phyloP scores from a whole-genome alignment of 2,113 vertebrate genomes.

The Carettochelys insculpta region DNA sequence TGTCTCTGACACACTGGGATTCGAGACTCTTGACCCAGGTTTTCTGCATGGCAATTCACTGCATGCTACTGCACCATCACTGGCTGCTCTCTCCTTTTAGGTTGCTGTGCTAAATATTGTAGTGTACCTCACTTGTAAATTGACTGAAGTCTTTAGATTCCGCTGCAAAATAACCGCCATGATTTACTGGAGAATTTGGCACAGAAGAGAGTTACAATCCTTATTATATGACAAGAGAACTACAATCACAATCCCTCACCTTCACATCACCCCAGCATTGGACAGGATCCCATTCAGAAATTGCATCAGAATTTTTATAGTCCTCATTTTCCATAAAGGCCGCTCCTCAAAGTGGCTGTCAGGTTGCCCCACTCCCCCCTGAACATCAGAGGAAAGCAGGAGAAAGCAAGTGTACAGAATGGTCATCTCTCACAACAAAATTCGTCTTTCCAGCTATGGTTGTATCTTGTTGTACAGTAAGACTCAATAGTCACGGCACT shows the following conservation, averaged over 20 bases:
- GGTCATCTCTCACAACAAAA: background rate
- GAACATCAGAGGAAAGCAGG: too few species aligned
- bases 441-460: background rate
- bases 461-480: slow-evolving; percentile 27
- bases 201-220: slow-evolving; percentile 69
- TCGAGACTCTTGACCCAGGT: slow-evolving; percentile 61
- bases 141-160: slow-evolving; percentile 71
- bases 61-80: slow-evolving; percentile 78
- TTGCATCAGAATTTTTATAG: background rate
- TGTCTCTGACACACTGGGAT: slow-evolving; percentile 36
- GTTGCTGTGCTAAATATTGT: slow-evolving; percentile 75
- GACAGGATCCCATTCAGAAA: background rate
- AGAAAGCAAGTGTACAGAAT: background rate
- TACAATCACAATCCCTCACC: slow-evolving; percentile 18
- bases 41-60: slow-evolving; percentile 79
- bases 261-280: slow-evolving; percentile 3
- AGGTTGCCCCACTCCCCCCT: background rate
- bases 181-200: slow-evolving; percentile 74
- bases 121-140: slow-evolving; percentile 71
- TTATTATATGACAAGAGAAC: slow-evolving; percentile 74
- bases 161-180: slow-evolving; percentile 63
- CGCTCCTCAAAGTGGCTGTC: background rate
- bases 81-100: slow-evolving; percentile 72
- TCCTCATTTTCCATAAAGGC: background rate
- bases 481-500: background rate